These are phyloP conservation scores for Acromyrmex echinatior DNA, from an alignment of 1,140 invertebrate genomes.

Conservation along the genomic window DNA sequence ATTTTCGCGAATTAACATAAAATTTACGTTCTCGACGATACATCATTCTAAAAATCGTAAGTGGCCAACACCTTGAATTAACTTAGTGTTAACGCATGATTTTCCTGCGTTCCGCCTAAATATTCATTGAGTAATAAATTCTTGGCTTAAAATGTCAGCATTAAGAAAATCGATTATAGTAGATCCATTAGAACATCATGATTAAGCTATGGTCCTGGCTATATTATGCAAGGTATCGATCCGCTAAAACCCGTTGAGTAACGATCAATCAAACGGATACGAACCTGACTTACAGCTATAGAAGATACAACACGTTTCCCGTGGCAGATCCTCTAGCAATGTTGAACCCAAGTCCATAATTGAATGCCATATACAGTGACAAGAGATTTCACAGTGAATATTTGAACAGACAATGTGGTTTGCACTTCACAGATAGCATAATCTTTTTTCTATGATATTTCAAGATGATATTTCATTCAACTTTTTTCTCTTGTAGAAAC, in stretches of 20 bases:
- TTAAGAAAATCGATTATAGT: slow-evolving; percentile 56
- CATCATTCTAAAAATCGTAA: slow-evolving; percentile 1
- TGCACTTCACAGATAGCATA: neutral
- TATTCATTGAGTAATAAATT: slow-evolving; percentile 57
- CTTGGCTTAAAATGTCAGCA: slow-evolving; percentile 27
- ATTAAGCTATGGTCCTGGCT: slow-evolving; percentile 47
- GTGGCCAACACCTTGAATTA: neutral
- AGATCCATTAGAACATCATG: neutral
- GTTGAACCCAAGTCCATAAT: slow-evolving; percentile 57
- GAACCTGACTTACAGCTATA: slow-evolving; percentile 54
- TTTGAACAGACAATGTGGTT: neutral
- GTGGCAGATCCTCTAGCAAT: slow-evolving; percentile 55
- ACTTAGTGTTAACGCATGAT: neutral
- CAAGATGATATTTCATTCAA: neutral
- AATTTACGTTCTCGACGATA: neutral
- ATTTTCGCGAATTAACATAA: neutral
- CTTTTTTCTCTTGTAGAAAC: neutral
- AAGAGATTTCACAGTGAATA: slow-evolving; percentile 24
- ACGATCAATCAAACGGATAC: slow-evolving; percentile 64
- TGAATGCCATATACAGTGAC: slow-evolving; percentile 49
- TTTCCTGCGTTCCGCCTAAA: slow-evolving; percentile 13
- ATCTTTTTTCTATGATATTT: neutral
- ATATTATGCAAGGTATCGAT: slow-evolving; percentile 52
- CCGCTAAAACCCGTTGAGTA: slow-evolving; percentile 58
- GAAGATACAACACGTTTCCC: slow-evolving; percentile 40